These are phyloP conservation scores for Rhagium mordax DNA, from an alignment of 2,888 invertebrate genomes.

Conservation along the genomic window DNA sequence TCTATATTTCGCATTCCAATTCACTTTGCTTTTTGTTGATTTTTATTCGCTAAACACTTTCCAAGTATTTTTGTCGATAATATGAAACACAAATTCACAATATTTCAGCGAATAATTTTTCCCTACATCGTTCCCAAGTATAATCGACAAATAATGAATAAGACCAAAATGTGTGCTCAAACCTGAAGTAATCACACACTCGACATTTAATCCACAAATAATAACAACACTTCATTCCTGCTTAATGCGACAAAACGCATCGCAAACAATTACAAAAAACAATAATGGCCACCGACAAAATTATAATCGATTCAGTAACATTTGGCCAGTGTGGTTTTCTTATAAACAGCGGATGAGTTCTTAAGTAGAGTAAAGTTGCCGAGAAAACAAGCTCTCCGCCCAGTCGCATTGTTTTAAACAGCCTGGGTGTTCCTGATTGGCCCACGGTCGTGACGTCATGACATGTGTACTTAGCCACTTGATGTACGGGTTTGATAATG, in stretches of 20 bases:
- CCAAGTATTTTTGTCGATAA: too few species aligned
- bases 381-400: conserved; percentile 47
- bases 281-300: conserved; percentile 24
- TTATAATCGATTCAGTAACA: conserved; percentile 32
- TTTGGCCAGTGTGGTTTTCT: conserved; percentile 32
- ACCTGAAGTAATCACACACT: too few species aligned
- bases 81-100: too few species aligned
- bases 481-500: conserved; percentile 54
- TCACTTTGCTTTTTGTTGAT: too few species aligned
- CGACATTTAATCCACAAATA: too few species aligned
- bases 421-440: conserved; percentile 50
- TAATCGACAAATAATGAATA: too few species aligned
- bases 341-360: conserved; percentile 30
- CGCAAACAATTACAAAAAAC: conserved; percentile 8
- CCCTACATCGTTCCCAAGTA: not conserved
- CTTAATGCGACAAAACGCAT: not conserved
- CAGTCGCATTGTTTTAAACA: conserved; percentile 52
- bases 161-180: too few species aligned
- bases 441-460: conserved; percentile 50
- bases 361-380: conserved; percentile 26
- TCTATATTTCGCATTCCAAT: too few species aligned
- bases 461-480: conserved; percentile 56
- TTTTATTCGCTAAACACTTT: too few species aligned
- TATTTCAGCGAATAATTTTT: too few species aligned
- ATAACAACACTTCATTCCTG: not conserved